phyloP scores from a whole-genome alignment of 2,797 vertebrate species.

The Remorina albescens region DNA sequence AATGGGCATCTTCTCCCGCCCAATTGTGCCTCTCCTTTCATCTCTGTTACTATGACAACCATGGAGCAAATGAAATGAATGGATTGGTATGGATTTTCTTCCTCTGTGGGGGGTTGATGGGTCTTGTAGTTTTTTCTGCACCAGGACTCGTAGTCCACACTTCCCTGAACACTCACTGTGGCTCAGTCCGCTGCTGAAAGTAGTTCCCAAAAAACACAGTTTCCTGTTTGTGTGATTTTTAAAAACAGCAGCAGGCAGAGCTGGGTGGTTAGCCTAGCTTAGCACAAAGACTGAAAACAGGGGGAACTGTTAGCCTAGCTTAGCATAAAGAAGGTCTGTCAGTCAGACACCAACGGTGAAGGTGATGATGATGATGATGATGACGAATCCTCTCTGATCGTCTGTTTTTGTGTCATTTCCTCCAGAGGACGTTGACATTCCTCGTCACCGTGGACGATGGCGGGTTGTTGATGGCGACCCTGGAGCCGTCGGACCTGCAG shows the following conservation, averaged over 20 bases:
- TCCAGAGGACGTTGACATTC: conserved; percentile 84
- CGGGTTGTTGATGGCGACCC: conserved; percentile 83
- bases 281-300: too few relatives aligned
- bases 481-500: conserved; percentile 88
- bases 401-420: not conserved
- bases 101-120: too few relatives aligned
- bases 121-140: too few relatives aligned
- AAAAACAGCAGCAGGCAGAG: too few relatives aligned
- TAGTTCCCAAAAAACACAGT: not conserved
- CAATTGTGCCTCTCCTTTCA: conserved; percentile 57
- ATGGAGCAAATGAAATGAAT: conserved; percentile 27
- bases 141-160: too few relatives aligned
- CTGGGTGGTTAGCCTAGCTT: too few relatives aligned
- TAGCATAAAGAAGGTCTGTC: too few relatives aligned
- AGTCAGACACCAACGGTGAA: too few relatives aligned
- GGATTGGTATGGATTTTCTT: conserved; percentile 29
- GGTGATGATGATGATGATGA: too few relatives aligned
- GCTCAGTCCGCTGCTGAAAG: not conserved
- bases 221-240: too few relatives aligned
- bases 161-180: not conserved
- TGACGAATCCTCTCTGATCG: too few relatives aligned
- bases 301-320: too few relatives aligned
- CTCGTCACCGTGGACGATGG: conserved; percentile 86
- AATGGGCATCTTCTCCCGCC: conserved; percentile 51
- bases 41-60: conserved; percentile 64